phyloP scores from a whole-genome alignment of 2,888 invertebrate genomes.

The Lycophotia porphyrea region DNA sequence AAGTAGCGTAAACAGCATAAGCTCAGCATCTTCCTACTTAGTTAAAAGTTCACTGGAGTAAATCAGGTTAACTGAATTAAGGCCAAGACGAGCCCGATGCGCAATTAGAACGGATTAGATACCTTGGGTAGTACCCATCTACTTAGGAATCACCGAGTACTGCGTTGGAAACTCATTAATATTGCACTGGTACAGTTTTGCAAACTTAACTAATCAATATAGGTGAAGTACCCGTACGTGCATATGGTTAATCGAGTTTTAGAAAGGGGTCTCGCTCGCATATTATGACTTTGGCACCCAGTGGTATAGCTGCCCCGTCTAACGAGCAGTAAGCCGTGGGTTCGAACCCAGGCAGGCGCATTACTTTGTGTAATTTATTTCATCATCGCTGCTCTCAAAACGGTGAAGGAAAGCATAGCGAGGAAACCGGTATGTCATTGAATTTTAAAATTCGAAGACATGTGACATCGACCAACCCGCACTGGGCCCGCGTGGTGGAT shows the following conservation, averaged over 20 bases:
- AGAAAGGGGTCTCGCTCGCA: neutral
- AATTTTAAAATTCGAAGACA: no score
- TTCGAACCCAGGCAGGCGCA: no score
- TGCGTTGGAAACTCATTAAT: conserved; percentile 14
- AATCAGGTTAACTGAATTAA: conserved; percentile 55
- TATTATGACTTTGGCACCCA: neutral
- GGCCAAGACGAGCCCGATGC: conserved; percentile 28
- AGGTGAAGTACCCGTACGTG: neutral
- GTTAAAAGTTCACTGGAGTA: conserved; percentile 25
- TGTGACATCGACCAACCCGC: no score
- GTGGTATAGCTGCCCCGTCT: no score
- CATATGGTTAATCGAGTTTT: neutral
- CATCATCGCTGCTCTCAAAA: no score
- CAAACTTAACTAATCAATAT: neutral
- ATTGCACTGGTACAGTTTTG: neutral
- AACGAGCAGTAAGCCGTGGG: no score
- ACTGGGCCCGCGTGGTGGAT: no score
- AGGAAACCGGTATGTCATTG: no score
- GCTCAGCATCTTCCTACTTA: conserved; percentile 16
- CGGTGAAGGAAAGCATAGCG: no score
- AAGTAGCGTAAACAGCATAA: neutral
- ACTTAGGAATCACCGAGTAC: neutral
- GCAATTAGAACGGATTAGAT: conserved; percentile 43
- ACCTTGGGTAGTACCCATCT: conserved; percentile 3
- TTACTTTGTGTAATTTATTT: no score